phyloP scores from a whole-genome alignment of 2,113 vertebrate species.

The Gracilinanus agilis region DNA sequence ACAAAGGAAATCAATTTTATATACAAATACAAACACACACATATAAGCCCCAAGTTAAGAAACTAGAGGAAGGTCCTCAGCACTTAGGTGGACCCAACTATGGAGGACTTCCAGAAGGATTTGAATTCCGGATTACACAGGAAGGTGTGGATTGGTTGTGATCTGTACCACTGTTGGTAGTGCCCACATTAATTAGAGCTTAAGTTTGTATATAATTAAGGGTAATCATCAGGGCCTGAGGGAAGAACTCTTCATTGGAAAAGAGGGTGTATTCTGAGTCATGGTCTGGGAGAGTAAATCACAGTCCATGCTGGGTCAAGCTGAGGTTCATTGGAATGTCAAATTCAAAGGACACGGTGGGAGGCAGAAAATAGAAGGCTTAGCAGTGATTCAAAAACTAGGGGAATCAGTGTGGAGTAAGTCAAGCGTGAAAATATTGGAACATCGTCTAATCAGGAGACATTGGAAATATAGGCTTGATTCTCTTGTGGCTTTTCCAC shows the following conservation, averaged over 20 bases:
- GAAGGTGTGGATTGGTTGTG: not conserved
- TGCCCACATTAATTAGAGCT: constrained; percentile 4
- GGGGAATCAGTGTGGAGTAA: not conserved
- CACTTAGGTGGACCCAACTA: not conserved
- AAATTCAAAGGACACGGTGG: not conserved
- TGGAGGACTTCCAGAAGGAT: not conserved
- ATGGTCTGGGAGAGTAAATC: not conserved
- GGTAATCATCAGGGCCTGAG: not conserved
- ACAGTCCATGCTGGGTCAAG: not conserved
- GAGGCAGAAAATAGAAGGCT: not conserved
- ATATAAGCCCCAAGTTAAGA: not conserved
- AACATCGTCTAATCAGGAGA: not conserved
- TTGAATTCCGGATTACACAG: not conserved
- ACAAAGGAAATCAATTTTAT: not conserved
- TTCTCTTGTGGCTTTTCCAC: not conserved
- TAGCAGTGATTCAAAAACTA: not conserved
- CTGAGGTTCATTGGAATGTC: not conserved
- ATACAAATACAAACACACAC: not conserved
- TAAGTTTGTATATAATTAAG: not conserved
- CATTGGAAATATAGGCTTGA: not conserved
- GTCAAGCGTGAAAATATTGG: not conserved
- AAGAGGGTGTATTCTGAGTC: not conserved
- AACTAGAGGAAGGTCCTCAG: not conserved
- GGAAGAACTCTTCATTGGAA: not conserved
- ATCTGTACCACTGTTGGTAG: not conserved